A percentile compares a stretch with the other conserved stretches of the same genome.
These are phyloP conservation scores for Diplazon laetatorius DNA, from an alignment of 2,888 invertebrate species.

Conservation along the genomic window DNA sequence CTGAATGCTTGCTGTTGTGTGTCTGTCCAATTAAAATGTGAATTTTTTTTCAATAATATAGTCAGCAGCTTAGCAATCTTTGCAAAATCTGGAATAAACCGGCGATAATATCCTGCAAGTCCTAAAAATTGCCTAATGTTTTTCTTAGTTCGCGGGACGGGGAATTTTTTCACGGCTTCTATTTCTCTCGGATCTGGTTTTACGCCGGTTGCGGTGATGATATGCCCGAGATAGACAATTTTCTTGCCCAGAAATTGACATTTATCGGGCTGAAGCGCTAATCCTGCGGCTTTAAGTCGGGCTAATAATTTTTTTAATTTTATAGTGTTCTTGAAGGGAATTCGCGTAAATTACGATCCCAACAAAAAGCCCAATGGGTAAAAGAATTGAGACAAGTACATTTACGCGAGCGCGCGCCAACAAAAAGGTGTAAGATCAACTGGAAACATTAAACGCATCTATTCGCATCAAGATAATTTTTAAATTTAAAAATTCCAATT, in stretches of 20 bases:
- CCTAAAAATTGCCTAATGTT: constrained; percentile 38
- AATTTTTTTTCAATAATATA: not conserved
- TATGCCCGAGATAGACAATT: constrained; percentile 36
- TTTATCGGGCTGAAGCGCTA: constrained; percentile 50
- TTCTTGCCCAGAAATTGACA: constrained; percentile 28
- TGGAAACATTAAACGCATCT: no score
- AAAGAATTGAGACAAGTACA: no score
- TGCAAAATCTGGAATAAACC: constrained; percentile 40
- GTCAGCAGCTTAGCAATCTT: constrained; percentile 45
- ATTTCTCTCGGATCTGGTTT: constrained; percentile 36
- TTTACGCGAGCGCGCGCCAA: no score
- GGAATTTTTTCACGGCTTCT: constrained; percentile 35
- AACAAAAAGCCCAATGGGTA: no score
- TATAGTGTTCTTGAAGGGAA: not conserved
- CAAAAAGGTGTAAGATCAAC: no score
- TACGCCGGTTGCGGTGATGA: constrained; percentile 35
- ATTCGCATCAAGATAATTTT: no score
- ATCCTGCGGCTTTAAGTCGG: constrained; percentile 1
- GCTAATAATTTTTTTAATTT: not conserved
- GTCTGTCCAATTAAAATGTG: constrained; percentile 23
- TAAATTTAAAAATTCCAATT: no score
- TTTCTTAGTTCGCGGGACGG: constrained; percentile 25
- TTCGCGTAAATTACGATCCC: no score
- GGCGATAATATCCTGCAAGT: constrained; percentile 37
- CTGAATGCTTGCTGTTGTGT: constrained; percentile 38